Percentiles rank a stretch among this genome's conserved stretches.
Evolutionary conservation across 2,113 vertebrate genomes (phyloP).

Genomic region (Nicator chloris): DNA sequence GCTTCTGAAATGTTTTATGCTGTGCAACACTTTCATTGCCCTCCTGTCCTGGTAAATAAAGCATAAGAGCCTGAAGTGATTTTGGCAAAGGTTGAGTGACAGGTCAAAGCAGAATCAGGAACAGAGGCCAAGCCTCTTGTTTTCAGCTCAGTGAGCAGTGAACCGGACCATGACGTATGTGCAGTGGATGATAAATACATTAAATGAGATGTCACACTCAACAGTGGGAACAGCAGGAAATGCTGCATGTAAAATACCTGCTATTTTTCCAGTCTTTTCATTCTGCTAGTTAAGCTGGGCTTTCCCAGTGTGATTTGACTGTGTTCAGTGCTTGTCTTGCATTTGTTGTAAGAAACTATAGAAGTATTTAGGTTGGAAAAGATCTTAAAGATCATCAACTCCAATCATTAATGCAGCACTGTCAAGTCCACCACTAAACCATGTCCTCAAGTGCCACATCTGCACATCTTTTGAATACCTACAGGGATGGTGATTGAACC

Average conservation of each 20-base stretch:
- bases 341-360: neutral
- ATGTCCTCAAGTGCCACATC: neutral
- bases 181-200: neutral
- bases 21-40: neutral
- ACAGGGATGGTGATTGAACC: neutral
- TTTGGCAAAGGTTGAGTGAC: slow-evolving; percentile 4
- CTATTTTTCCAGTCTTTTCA: neutral
- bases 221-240: neutral
- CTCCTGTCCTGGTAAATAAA: slow-evolving; percentile 13
- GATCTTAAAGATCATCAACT: neutral
- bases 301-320: neutral
- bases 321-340: neutral
- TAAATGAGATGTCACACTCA: neutral
- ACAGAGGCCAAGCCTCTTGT: neutral
- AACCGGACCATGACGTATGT: neutral
- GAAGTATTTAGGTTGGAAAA: neutral
- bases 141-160: slow-evolving; percentile 1
- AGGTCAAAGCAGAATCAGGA: neutral
- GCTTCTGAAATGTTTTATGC: neutral
- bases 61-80: neutral
- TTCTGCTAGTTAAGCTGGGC: neutral
- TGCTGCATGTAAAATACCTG: neutral
- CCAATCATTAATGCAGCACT: neutral
- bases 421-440: neutral
- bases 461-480: neutral